Conservation (phyloP, 35 echinoderm and acorn worm genomes). For the Heliocidaris erythrogramma region DNA sequence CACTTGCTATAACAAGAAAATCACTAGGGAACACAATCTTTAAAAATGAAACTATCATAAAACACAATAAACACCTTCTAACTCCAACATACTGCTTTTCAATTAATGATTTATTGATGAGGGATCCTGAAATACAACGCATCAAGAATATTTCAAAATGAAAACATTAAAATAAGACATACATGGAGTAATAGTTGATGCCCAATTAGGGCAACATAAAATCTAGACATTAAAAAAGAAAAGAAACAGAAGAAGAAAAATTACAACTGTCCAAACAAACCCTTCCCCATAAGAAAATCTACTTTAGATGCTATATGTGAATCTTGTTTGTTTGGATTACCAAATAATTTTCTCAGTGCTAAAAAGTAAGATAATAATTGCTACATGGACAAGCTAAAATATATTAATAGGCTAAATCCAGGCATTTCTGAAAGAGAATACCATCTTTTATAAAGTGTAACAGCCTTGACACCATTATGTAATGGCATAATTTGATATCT, state of each 20-base stretch:
- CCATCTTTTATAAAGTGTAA: neutral
- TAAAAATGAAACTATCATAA: neutral
- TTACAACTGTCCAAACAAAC: no score
- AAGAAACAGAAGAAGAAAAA: neutral
- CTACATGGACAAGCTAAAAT: neutral
- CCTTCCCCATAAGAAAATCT: neutral
- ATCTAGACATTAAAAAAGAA: neutral
- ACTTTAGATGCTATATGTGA: neutral
- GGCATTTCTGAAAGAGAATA: neutral
- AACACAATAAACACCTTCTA: neutral
- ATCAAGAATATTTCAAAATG: neutral
- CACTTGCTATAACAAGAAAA: no score
- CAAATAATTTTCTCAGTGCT: neutral
- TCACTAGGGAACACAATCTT: neutral
- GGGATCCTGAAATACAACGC: neutral
- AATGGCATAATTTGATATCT: neutral
- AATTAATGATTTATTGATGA: neutral
- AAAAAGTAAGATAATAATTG: neutral
- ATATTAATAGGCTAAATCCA: neutral
- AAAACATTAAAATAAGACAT: neutral
- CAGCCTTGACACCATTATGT: neutral
- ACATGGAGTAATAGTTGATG: neutral
- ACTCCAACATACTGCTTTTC: neutral
- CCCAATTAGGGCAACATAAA: neutral
- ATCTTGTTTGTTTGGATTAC: neutral